A percentile compares a stretch with the other conserved stretches of the same genome.
phyloP scores from a whole-genome alignment of 2,797 vertebrate species.

The Sitta carolinensis region DNA sequence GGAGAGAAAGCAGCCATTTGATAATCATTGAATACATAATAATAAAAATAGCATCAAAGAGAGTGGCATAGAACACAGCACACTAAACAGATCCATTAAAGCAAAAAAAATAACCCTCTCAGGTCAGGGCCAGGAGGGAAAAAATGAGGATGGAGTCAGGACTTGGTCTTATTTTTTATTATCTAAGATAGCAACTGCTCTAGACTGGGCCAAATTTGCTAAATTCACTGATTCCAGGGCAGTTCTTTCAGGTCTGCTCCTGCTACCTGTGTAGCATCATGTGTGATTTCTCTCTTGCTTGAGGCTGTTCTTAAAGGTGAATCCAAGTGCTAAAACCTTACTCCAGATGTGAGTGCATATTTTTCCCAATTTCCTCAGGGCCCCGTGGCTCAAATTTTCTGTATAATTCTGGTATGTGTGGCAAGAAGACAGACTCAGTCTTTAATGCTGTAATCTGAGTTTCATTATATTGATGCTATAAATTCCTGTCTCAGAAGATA shows the following conservation, averaged over 20 bases:
- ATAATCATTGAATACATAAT: neutral
- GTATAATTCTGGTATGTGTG: neutral
- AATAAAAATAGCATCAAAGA: neutral
- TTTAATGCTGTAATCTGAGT: slow-evolving; percentile 3
- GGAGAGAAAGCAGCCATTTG: neutral
- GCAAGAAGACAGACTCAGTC: neutral
- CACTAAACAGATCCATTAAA: neutral
- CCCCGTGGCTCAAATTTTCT: neutral
- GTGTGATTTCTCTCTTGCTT: neutral
- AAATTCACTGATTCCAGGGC: neutral
- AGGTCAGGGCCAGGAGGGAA: neutral
- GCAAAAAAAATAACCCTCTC: neutral
- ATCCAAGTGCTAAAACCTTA: neutral
- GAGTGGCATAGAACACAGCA: neutral
- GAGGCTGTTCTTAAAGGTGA: neutral
- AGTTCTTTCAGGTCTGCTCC: neutral
- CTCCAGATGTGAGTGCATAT: neutral
- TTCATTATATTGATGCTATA: slow-evolving; percentile 19
- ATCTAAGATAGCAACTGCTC: neutral
- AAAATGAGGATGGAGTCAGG: neutral
- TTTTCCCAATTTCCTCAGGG: neutral
- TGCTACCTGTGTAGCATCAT: neutral
- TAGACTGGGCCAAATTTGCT: neutral
- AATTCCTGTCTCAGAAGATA: slow-evolving; percentile 40
- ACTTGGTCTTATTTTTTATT: neutral